phyloP scores from a whole-genome alignment of 2,888 invertebrate species.

The Caenorhabditis sp. region DNA sequence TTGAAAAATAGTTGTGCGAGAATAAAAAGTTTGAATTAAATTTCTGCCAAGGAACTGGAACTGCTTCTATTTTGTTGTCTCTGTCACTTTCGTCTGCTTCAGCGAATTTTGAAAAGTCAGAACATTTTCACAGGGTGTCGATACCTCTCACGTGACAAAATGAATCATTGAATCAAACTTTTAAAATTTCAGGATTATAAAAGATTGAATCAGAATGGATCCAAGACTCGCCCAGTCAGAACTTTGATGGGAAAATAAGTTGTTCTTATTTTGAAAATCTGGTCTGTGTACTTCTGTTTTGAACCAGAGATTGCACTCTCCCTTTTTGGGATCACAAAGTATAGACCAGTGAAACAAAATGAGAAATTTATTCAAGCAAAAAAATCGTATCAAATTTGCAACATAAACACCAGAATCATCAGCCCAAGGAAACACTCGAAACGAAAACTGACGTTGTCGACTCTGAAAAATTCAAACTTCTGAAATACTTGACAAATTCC shows the following conservation, averaged over 20 bases:
- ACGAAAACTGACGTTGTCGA: conserved; percentile 22
- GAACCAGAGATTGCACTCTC: background rate
- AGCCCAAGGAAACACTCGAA: conserved; percentile 2
- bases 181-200: too few relatives aligned
- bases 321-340: background rate
- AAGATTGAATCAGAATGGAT: too few relatives aligned
- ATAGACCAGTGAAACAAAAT: background rate
- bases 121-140: background rate
- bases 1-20: background rate
- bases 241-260: too few relatives aligned
- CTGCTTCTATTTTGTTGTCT: background rate
- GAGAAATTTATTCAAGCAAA: background rate
- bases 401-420: background rate
- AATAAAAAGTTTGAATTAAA: background rate
- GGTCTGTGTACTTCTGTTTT: too few relatives aligned
- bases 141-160: too few relatives aligned
- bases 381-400: background rate
- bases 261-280: too few relatives aligned
- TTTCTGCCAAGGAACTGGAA: background rate
- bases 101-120: background rate
- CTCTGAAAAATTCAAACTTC: background rate
- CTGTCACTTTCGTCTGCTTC: background rate
- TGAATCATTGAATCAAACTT: too few relatives aligned
- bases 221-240: too few relatives aligned
- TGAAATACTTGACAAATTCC: background rate